phyloP scores from a whole-genome alignment of 1,140 invertebrate genomes.

The Orius insidiosus region DNA sequence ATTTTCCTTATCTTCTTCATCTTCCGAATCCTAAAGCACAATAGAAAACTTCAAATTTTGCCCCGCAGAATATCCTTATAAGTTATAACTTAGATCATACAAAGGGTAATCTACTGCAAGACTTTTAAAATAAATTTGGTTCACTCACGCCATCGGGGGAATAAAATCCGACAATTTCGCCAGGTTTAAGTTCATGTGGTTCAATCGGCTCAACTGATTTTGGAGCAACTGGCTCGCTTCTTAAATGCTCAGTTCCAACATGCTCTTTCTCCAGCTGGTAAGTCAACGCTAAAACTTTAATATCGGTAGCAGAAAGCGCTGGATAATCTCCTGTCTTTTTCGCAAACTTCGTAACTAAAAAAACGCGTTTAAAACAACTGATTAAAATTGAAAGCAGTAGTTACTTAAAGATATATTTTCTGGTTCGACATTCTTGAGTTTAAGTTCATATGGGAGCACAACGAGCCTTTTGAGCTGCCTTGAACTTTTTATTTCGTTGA shows the following conservation, averaged over 20 bases:
- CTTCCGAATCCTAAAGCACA: constrained; percentile 2
- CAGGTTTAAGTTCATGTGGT: constrained; percentile 19
- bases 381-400: constrained; percentile 7
- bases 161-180: constrained; percentile 36
- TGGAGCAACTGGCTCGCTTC: constrained; percentile 44
- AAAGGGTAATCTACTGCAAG: too few relatives aligned
- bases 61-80: too few relatives aligned
- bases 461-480: constrained; percentile 66
- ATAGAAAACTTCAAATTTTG: too few relatives aligned
- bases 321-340: constrained; percentile 95
- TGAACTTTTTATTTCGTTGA: constrained; percentile 78
- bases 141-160: constrained; percentile 28
- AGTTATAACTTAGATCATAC: too few relatives aligned
- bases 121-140: too few relatives aligned
- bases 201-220: constrained; percentile 30
- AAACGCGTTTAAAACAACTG: background rate
- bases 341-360: constrained; percentile 71
- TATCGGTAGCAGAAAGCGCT: constrained; percentile 77
- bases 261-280: constrained; percentile 82
- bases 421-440: constrained; percentile 58
- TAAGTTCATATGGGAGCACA: constrained; percentile 73
- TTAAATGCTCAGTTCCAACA: constrained; percentile 58
- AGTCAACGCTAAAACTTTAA: constrained; percentile 83
- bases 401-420: constrained; percentile 64
- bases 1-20: constrained; percentile 17